Evolutionary conservation across 2,113 vertebrate species (phyloP).

Genomic region (Amblyornis subalaris): DNA sequence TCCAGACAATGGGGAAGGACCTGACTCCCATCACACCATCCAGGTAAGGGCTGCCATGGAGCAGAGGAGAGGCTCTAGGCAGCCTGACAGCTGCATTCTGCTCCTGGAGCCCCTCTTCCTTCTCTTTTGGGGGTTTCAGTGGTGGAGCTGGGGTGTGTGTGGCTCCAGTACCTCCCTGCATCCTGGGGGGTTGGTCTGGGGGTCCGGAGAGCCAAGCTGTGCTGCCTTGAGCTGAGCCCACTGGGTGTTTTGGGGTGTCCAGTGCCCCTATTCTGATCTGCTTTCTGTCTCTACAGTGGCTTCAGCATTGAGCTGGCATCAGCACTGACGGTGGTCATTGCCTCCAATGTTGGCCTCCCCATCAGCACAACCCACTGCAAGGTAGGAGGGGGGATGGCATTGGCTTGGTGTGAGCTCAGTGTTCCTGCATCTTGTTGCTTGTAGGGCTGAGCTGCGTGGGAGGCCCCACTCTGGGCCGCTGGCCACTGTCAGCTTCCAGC

Average conservation of each 20-base stretch:
- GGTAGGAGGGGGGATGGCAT: constrained; percentile 61
- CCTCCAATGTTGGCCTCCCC: constrained; percentile 92
- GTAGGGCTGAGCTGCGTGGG: rapidly evolving
- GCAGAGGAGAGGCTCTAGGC: neutral
- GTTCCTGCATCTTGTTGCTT: rapidly evolving
- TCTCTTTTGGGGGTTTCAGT: neutral
- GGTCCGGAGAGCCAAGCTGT: neutral
- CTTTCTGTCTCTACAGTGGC: constrained; percentile 72
- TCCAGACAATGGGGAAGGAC: constrained; percentile 96
- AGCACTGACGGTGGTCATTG: constrained; percentile 89
- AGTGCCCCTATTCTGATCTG: rapidly evolving
- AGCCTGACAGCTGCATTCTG: neutral
- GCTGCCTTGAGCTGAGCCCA: neutral
- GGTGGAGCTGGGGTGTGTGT: rapidly evolving
- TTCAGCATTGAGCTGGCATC: constrained; percentile 97
- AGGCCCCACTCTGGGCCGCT: neutral
- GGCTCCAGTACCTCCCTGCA: neutral
- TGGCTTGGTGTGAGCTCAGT: rapidly evolving
- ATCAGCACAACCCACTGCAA: constrained; percentile 98
- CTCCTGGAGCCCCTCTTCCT: neutral
- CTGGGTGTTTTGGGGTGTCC: neutral
- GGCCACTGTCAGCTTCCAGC: neutral
- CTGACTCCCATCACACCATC: constrained; percentile 96
- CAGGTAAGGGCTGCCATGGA: constrained; percentile 70
- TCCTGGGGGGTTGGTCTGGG: rapidly evolving